Percentiles rank a stretch among this genome's conserved stretches.
These are phyloP conservation scores for Melanostoma scalare DNA, from an alignment of 2,888 invertebrate species.

Conservation along the genomic window DNA sequence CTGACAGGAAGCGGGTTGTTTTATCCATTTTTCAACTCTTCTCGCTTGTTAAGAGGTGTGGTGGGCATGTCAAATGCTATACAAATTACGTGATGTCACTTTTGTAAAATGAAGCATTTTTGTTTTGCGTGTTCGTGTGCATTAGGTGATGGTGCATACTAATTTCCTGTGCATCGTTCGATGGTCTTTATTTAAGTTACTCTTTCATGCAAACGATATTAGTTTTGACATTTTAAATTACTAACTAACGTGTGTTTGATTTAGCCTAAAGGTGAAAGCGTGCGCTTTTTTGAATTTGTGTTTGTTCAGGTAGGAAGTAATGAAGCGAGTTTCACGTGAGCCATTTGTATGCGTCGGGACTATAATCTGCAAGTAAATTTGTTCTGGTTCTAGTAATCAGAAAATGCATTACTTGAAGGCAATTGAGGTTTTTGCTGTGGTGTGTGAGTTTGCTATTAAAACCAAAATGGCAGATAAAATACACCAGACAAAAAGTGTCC, in stretches of 20 bases:
- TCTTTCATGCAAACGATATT: conserved; percentile 1
- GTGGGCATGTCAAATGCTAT: conserved; percentile 37
- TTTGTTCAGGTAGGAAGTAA: too few relatives aligned
- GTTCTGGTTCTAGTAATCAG: too few relatives aligned
- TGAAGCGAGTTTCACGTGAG: too few relatives aligned
- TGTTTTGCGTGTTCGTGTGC: conserved; percentile 27
- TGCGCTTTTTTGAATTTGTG: too few relatives aligned
- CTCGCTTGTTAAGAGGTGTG: conserved; percentile 30
- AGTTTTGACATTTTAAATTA: conserved; percentile 18
- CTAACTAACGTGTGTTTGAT: neutral
- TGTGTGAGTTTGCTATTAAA: too few relatives aligned
- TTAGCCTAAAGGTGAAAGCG: neutral
- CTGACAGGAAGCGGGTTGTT: conserved; percentile 11
- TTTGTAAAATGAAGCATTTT: conserved; percentile 35
- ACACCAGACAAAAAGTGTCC: too few relatives aligned
- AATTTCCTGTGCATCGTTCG: conserved; percentile 47
- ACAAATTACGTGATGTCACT: conserved; percentile 61
- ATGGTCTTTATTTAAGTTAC: neutral
- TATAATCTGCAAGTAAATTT: too few relatives aligned
- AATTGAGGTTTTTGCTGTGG: too few relatives aligned
- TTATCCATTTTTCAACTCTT: neutral
- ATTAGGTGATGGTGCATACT: conserved; percentile 43
- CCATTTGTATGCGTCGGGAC: too few relatives aligned
- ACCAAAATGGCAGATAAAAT: too few relatives aligned
- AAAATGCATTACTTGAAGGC: too few relatives aligned